phyloP scores from a whole-genome alignment of 2,888 invertebrate species.

The Chaitophorus viminalis region DNA sequence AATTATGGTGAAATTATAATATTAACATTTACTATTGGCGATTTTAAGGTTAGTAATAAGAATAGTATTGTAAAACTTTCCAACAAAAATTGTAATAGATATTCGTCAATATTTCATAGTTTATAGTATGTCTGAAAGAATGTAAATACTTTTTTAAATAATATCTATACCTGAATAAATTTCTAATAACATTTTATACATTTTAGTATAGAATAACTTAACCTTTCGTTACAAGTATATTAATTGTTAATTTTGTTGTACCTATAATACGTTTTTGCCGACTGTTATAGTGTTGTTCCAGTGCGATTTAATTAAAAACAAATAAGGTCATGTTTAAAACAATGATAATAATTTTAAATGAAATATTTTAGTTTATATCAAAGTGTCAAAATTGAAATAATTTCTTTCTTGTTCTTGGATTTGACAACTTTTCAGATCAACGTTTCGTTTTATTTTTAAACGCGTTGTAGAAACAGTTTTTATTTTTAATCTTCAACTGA shows the following conservation, averaged over 20 bases:
- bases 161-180: not conserved
- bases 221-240: not conserved
- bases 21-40: not conserved
- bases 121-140: too few relatives aligned
- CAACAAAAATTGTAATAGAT: not conserved
- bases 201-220: not conserved
- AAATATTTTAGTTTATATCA: not conserved
- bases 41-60: not conserved
- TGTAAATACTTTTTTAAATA: too few relatives aligned
- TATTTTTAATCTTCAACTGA: constrained; percentile 12
- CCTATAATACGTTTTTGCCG: too few relatives aligned
- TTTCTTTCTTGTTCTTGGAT: not conserved
- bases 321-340: not conserved
- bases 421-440: not conserved
- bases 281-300: too few relatives aligned
- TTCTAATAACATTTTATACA: not conserved
- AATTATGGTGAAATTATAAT: not conserved
- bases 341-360: too few relatives aligned
- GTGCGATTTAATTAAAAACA: too few relatives aligned
- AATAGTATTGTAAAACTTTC: not conserved
- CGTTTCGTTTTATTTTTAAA: not conserved
- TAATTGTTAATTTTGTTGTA: not conserved
- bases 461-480: not conserved
- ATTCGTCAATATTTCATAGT: too few relatives aligned
- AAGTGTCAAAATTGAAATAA: not conserved